Percentiles rank a stretch among this genome's conserved stretches.
Conservation (phyloP, 2,888 invertebrate genomes). For the Phlogophora meticulosa region DNA sequence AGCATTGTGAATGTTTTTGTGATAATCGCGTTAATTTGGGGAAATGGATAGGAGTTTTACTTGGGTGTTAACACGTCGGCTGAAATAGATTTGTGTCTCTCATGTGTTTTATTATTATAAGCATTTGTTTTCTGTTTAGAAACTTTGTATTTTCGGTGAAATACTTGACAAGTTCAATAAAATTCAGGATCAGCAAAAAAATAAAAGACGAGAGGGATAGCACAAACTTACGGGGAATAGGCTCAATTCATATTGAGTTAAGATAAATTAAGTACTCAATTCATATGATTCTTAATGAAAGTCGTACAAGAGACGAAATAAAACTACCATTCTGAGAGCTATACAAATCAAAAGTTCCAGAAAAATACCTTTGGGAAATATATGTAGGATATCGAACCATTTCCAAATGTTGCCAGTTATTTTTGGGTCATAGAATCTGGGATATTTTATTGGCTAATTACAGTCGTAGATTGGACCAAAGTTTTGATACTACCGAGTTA, state of each 20-base stretch:
- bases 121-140: not conserved
- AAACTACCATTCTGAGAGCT: constrained; percentile 10
- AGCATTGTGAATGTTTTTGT: constrained; percentile 44
- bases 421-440: not conserved
- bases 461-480: not conserved
- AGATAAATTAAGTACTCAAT: not conserved
- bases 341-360: constrained; percentile 2
- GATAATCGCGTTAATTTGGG: constrained; percentile 33
- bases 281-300: not conserved
- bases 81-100: constrained; percentile 7
- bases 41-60: constrained; percentile 24
- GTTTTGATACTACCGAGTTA: not conserved
- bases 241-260: not conserved
- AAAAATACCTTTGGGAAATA: constrained; percentile 1
- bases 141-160: not conserved
- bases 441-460: not conserved
- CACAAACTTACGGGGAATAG: not conserved
- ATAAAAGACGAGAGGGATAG: not conserved
- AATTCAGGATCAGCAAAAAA: not conserved
- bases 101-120: not conserved
- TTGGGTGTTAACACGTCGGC: constrained; percentile 7
- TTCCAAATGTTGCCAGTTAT: not conserved
- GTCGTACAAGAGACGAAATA: constrained; percentile 4
- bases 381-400: not conserved
- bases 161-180: not conserved